Conservation (phyloP, 23 tunicate species). For the Phallusia fumigata region DNA sequence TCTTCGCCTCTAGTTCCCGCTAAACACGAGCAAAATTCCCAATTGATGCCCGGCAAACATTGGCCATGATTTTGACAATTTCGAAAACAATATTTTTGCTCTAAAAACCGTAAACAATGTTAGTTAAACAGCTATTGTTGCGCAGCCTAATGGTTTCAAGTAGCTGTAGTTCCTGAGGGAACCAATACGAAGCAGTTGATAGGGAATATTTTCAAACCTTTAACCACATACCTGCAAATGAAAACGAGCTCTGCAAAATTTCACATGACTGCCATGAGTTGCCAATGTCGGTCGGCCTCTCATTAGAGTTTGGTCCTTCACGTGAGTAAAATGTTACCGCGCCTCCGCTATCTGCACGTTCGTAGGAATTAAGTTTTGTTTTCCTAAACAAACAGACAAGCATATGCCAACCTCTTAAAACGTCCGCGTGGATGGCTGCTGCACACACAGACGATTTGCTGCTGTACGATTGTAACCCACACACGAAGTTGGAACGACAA, state of each 20-base stretch:
- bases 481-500: not conserved
- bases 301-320: no score
- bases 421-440: not conserved
- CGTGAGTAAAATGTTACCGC: no score
- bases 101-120: not conserved
- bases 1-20: not conserved
- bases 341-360: not conserved
- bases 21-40: not conserved
- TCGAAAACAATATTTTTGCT: not conserved
- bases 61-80: not conserved
- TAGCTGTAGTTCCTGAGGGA: no score
- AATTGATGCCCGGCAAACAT: not conserved
- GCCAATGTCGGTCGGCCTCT: no score
- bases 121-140: not conserved
- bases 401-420: not conserved
- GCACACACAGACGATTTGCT: conserved; percentile 5
- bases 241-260: no score
- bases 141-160: no score
- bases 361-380: no score
- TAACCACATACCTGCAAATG: no score
- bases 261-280: no score
- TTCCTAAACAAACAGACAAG: not conserved
- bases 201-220: no score
- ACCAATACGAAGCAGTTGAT: no score
- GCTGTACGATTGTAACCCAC: not conserved